Percentiles rank a stretch among this genome's conserved stretches.
phyloP scores from a whole-genome alignment of 1,140 invertebrate species.

The Drosophila kikkawai region DNA sequence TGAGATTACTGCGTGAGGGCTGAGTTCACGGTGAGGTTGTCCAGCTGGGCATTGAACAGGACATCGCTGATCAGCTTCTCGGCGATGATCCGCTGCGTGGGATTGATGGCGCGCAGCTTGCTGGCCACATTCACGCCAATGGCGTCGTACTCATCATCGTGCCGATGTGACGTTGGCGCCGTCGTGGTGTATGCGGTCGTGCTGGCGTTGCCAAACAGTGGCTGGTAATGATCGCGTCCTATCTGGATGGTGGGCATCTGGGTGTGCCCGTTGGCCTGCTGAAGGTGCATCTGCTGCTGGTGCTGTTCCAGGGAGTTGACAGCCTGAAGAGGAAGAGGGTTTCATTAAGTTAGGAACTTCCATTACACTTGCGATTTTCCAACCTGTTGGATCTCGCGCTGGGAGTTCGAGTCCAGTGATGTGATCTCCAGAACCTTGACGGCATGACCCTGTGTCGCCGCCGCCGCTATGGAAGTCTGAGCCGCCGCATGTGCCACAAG shows the following conservation, averaged over 20 bases:
- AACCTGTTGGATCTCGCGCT: slow-evolving; percentile 83
- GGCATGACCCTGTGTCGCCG: slow-evolving; percentile 60
- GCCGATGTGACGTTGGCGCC: slow-evolving; percentile 52
- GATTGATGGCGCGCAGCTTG: slow-evolving; percentile 83
- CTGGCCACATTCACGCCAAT: slow-evolving; percentile 85
- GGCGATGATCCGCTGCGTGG: slow-evolving; percentile 84
- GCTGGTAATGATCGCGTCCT: slow-evolving; percentile 78
- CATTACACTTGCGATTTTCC: not conserved
- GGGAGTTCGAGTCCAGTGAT: slow-evolving; percentile 79
- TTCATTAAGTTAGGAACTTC: not conserved
- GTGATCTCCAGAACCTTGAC: slow-evolving; percentile 82
- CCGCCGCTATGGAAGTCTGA: slow-evolving; percentile 53
- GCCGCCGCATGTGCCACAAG: slow-evolving; percentile 66
- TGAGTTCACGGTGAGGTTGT: slow-evolving; percentile 77
- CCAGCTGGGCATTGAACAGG: slow-evolving; percentile 85
- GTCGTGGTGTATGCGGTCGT: slow-evolving; percentile 68
- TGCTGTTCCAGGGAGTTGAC: slow-evolving; percentile 81
- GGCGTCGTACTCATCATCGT: slow-evolving; percentile 82
- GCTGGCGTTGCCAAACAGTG: slow-evolving; percentile 62
- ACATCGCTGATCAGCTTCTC: slow-evolving; percentile 85
- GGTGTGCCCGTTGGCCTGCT: slow-evolving; percentile 68
- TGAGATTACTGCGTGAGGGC: slow-evolving; percentile 66
- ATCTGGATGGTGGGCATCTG: slow-evolving; percentile 82
- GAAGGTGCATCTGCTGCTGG: slow-evolving; percentile 77
- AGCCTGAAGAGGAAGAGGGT: slow-evolving; percentile 40